Percentiles rank a stretch among this genome's conserved stretches.
Evolutionary conservation across 2,888 invertebrate species (phyloP).

Genomic region (Cyaniris semiargus): DNA sequence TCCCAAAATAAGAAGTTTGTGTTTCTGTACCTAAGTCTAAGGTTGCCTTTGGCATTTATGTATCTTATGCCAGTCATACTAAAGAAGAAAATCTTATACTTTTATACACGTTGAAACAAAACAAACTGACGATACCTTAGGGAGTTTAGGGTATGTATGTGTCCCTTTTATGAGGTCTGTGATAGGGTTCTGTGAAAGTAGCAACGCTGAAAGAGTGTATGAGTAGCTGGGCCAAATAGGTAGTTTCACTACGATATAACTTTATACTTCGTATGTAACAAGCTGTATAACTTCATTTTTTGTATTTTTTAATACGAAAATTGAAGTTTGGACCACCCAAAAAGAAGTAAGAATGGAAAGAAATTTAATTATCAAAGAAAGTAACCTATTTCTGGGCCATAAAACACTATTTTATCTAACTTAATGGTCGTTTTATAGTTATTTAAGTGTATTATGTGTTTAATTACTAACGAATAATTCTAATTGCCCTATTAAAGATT

Average conservation of each 20-base stretch:
- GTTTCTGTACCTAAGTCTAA: background rate
- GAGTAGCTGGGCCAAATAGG: too few relatives aligned
- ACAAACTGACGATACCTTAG: too few relatives aligned
- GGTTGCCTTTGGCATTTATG: background rate
- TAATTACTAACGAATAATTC: background rate
- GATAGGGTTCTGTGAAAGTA: too few relatives aligned
- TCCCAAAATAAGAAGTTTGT: background rate
- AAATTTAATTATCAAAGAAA: background rate
- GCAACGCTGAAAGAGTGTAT: too few relatives aligned
- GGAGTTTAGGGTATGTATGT: too few relatives aligned
- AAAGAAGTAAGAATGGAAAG: background rate
- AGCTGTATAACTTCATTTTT: too few relatives aligned
- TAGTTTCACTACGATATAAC: too few relatives aligned
- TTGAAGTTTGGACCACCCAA: too few relatives aligned
- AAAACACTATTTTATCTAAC: conserved; percentile 1
- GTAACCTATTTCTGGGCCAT: background rate
- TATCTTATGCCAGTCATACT: background rate
- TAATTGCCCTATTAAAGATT: background rate
- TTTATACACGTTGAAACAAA: background rate
- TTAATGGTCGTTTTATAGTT: background rate
- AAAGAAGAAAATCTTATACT: background rate
- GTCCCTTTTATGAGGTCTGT: too few relatives aligned
- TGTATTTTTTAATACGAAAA: too few relatives aligned
- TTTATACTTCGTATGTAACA: too few relatives aligned
- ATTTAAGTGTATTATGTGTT: background rate